Percentiles rank a stretch among this genome's conserved stretches.
These are phyloP conservation scores for Meteorus colon DNA, from an alignment of 2,888 invertebrate genomes.

Conservation along the genomic window DNA sequence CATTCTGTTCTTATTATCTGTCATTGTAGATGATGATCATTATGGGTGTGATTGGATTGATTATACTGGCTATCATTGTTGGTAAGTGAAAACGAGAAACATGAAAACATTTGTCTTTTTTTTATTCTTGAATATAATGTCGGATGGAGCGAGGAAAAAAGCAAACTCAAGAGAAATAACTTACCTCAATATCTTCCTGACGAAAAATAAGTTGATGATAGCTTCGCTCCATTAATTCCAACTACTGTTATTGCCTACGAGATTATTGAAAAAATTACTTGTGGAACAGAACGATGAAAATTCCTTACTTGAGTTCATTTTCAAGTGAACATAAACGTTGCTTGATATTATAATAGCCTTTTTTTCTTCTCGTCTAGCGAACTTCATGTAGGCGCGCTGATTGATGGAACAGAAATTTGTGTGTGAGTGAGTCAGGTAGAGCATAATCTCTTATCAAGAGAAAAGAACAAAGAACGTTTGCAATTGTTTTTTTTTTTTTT, in stretches of 20 bases:
- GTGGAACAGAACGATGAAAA: conserved; percentile 4
- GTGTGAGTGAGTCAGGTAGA: conserved; percentile 73
- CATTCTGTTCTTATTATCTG: conserved; percentile 43
- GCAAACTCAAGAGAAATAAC: too few species aligned
- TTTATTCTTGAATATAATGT: not conserved
- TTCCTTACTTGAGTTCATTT: conserved; percentile 9
- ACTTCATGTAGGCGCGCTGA: conserved; percentile 72
- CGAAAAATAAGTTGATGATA: too few species aligned
- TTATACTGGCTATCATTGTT: conserved; percentile 87
- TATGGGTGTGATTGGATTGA: conserved; percentile 88
- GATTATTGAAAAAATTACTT: not conserved
- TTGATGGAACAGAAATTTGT: conserved; percentile 71
- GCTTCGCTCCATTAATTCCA: not conserved
- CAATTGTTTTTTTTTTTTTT: conserved; percentile 37
- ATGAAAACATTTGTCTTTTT: not conserved
- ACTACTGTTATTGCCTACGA: not conserved
- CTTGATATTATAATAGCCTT: conserved; percentile 65
- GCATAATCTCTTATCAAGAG: conserved; percentile 45
- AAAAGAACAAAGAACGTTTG: conserved; percentile 37
- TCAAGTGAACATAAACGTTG: conserved; percentile 12
- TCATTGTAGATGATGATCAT: conserved; percentile 87
- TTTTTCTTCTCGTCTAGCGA: conserved; percentile 70
- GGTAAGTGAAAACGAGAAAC: conserved; percentile 76
- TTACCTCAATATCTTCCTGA: too few species aligned
- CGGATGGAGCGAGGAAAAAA: too few species aligned